phyloP scores from a whole-genome alignment of 1,140 invertebrate genomes.

The Leptopilina boulardi region DNA sequence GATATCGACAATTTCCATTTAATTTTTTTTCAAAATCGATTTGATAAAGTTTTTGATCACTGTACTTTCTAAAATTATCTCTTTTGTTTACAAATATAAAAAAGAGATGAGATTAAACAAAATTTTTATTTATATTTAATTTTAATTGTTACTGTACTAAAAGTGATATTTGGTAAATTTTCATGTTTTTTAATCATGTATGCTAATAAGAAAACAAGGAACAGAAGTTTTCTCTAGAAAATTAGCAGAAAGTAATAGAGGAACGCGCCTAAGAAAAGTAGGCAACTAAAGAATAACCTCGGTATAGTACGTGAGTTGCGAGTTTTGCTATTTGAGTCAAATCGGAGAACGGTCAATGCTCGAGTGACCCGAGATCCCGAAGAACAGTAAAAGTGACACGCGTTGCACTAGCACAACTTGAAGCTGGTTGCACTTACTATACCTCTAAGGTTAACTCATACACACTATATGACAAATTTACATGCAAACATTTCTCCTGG shows the following conservation, averaged over 20 bases:
- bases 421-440: constrained; percentile 2
- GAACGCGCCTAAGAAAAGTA: constrained; percentile 2
- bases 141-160: too few species aligned
- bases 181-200: too few species aligned
- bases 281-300: neutral
- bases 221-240: neutral
- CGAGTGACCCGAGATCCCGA: constrained; percentile 70
- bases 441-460: neutral
- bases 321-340: constrained; percentile 2
- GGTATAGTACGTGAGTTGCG: neutral
- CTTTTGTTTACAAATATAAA: too few species aligned
- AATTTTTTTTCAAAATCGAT: too few species aligned
- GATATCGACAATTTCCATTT: too few species aligned
- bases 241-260: neutral
- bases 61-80: too few species aligned
- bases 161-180: too few species aligned
- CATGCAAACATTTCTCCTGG: neutral
- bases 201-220: neutral
- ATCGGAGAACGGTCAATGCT: constrained; percentile 63
- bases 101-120: too few species aligned
- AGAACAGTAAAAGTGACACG: constrained; percentile 72
- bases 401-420: constrained; percentile 35
- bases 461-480: neutral
- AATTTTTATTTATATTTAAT: too few species aligned
- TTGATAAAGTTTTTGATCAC: too few species aligned